Evolutionary conservation across 2,113 vertebrate genomes (phyloP).

Genomic region (Ondatra zibethicus): DNA sequence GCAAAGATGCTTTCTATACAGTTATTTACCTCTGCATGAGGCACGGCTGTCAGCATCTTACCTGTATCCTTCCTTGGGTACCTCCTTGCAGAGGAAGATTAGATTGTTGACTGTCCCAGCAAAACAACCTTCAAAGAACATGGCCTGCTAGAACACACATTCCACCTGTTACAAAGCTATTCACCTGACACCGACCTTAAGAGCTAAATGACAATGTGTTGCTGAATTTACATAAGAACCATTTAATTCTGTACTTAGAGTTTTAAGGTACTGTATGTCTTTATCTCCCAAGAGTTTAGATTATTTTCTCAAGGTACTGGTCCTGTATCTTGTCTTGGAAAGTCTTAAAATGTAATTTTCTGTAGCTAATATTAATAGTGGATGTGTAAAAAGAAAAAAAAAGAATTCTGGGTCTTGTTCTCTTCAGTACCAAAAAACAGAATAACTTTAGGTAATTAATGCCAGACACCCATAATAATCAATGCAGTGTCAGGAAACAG

Average conservation of each 20-base stretch:
- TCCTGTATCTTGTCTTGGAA: slow-evolving; percentile 26
- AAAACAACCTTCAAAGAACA: background rate
- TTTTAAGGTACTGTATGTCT: background rate
- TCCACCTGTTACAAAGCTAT: background rate
- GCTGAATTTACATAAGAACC: background rate
- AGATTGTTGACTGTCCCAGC: background rate
- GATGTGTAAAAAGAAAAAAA: background rate
- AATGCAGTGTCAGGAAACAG: background rate
- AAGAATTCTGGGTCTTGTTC: background rate
- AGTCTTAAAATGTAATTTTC: slow-evolving; percentile 18
- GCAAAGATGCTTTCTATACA: background rate
- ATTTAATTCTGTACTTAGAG: background rate
- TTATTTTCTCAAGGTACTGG: background rate
- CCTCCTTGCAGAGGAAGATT: background rate
- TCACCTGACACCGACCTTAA: background rate
- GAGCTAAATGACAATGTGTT: background rate
- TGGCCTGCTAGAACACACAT: background rate
- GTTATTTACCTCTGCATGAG: background rate
- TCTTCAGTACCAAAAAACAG: background rate
- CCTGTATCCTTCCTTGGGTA: background rate
- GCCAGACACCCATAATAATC: background rate
- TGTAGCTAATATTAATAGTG: slow-evolving; percentile 8
- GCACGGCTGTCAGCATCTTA: background rate
- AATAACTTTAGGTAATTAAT: background rate
- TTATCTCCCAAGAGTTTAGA: slow-evolving; percentile 10